A percentile compares a stretch with the other conserved stretches of the same genome.
Evolutionary conservation across 2,797 vertebrate genomes (phyloP).

Genomic region (Sebastes dallii): DNA sequence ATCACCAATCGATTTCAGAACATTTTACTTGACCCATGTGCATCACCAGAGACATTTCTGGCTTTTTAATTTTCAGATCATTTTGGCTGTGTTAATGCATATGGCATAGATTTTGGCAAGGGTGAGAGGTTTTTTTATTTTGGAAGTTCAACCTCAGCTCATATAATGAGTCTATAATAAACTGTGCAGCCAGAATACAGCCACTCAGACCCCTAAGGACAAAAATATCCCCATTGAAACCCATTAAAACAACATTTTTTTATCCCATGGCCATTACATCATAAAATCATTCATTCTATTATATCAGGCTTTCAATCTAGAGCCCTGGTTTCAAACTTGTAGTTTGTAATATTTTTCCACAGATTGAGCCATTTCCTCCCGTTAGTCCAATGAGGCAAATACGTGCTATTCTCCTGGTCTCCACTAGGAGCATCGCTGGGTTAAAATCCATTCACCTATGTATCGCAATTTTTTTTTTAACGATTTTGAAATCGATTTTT

Average conservation of each 20-base stretch:
- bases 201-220: too few species aligned
- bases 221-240: too few species aligned
- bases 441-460: too few species aligned
- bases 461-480: too few species aligned
- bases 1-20: background rate
- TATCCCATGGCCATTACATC: background rate
- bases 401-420: too few species aligned
- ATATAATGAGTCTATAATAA: background rate
- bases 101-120: background rate
- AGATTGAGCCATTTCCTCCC: too few species aligned
- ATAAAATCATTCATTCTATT: background rate
- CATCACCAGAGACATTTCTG: background rate
- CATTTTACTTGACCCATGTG: background rate
- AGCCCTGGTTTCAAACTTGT: background rate
- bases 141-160: background rate
- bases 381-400: too few species aligned
- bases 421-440: too few species aligned
- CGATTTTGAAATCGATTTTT: too few species aligned
- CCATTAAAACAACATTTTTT: too few species aligned
- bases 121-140: background rate
- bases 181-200: background rate
- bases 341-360: too few species aligned
- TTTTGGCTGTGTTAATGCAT: background rate
- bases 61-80: background rate
- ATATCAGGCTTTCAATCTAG: background rate